A percentile compares a stretch with the other conserved stretches of the same genome.
These are phyloP conservation scores for Drosophila ercepeae DNA, from an alignment of 1,140 invertebrate genomes.

Conservation along the genomic window DNA sequence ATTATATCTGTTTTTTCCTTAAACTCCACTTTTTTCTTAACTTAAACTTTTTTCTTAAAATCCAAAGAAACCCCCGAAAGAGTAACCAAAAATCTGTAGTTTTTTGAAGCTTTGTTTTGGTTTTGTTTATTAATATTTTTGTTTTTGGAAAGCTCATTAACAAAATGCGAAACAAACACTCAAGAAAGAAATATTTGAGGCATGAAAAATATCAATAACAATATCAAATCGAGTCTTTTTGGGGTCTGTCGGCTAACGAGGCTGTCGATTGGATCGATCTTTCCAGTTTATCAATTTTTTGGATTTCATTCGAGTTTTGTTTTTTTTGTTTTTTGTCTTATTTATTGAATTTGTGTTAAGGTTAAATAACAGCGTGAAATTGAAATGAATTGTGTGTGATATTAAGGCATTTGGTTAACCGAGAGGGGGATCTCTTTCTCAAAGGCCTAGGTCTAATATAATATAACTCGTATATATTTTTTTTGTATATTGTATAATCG, in stretches of 20 bases:
- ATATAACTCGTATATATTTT: background rate
- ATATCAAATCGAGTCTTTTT: conserved; percentile 17
- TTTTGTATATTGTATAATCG: background rate
- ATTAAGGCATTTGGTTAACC: conserved; percentile 6
- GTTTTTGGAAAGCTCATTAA: conserved; percentile 18
- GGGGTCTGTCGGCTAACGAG: conserved; percentile 24
- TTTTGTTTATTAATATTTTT: conserved; percentile 19
- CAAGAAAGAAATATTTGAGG: conserved; percentile 20
- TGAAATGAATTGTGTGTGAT: conserved; percentile 65
- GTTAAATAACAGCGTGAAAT: conserved; percentile 65
- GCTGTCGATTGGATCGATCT: conserved; percentile 34
- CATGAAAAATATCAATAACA: conserved; percentile 48
- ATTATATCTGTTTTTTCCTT: no score
- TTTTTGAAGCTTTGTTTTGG: background rate
- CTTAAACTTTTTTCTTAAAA: no score
- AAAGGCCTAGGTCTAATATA: background rate
- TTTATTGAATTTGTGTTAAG: conserved; percentile 65
- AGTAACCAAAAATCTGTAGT: background rate
- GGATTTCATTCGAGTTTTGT: conserved; percentile 14
- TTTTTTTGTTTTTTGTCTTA: conserved; percentile 16
- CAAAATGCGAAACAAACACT: conserved; percentile 12
- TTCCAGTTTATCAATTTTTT: conserved; percentile 42
- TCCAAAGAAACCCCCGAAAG: background rate
- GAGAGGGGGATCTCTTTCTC: no score
- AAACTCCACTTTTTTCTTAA: no score